Evolutionary conservation across 2,888 invertebrate genomes (phyloP).

Genomic region (Drosophila mettleri): DNA sequence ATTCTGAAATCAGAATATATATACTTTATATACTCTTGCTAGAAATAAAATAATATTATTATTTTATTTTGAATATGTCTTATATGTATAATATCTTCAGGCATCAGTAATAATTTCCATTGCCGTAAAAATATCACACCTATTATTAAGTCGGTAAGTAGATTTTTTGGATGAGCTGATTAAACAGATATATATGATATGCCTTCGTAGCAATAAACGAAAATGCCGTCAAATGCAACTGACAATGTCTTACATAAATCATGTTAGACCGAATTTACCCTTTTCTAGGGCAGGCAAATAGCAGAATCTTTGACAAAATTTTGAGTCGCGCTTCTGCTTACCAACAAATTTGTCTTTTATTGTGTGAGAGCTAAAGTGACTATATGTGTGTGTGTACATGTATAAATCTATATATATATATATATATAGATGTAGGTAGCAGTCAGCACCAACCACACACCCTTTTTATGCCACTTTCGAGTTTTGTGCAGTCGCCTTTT

Average conservation of each 20-base stretch:
- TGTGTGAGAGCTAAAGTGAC: conserved; percentile 28
- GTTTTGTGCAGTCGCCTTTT: conserved; percentile 48
- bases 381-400: conserved; percentile 6
- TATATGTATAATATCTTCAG: too few species aligned
- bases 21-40: background rate
- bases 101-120: too few species aligned
- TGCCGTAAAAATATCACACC: too few species aligned
- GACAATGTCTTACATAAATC: background rate
- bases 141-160: too few species aligned
- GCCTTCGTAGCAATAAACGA: background rate
- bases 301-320: conserved; percentile 41
- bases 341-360: conserved; percentile 61
- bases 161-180: background rate
- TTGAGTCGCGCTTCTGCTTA: conserved; percentile 47
- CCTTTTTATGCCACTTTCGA: conserved; percentile 28
- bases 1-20: background rate
- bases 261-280: background rate
- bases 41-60: too few species aligned
- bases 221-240: background rate
- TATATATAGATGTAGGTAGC: background rate
- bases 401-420: too few species aligned
- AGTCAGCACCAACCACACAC: background rate
- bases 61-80: too few species aligned
- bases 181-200: background rate
- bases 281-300: conserved; percentile 18